Base-by-base conservation (phyloP, 1,140 invertebrate genomes). In the Macrobrachium rosenbergii region DNA sequence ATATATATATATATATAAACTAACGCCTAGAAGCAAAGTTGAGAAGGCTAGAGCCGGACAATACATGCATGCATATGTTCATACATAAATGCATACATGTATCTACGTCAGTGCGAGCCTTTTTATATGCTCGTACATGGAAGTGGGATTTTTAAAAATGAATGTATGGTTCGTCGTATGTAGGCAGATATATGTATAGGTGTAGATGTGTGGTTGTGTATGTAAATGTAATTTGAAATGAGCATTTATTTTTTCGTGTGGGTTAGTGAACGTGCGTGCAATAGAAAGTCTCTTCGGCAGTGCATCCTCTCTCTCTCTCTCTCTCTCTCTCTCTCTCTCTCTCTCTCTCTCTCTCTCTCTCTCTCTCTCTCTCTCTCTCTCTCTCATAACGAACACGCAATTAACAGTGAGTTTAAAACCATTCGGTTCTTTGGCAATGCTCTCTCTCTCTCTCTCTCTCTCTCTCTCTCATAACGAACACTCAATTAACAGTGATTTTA, bases 341-440 rank as follows among this genome's bases (percentile, higher is more conserved):
- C 62, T 63, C 62, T 63, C 62, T 63, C 62, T n/a, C n/a, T 63
- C 62, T 63, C 62, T 63, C n/a, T 63, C n/a, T 63, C 62, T 63
- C 62, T 63, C 62, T 17, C 62, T 63, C 62, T 63, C 62, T 63
- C 62, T n/a, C n/a, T 63, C 62, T 63, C 62, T 63, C n/a, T 63
- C n/a, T 63, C 62, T 63, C 62, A 3, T 37, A 37, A 37, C 28
- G 28, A 37, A 37, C 28, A 37, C 28, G 28, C 28, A n/a, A 37
- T 37, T 37, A 37, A 37, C 28, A 37, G 3, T 37, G 28, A 37
- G 1, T 3, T 37, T 37, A 37, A 37, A 37, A 37, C 28, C 28
- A 37, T 37, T 37, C 28, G n/a, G n/a, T n/a, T 37, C 28, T 37
- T 63, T n/a, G n/a, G n/a, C n/a, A n/a, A n/a, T n/a, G n/a, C 16